Evolutionary conservation across 2,797 vertebrate genomes (phyloP), one percentile per base, ranked within the genome.

Genomic region (Hoplostethus atlanticus): DNA sequence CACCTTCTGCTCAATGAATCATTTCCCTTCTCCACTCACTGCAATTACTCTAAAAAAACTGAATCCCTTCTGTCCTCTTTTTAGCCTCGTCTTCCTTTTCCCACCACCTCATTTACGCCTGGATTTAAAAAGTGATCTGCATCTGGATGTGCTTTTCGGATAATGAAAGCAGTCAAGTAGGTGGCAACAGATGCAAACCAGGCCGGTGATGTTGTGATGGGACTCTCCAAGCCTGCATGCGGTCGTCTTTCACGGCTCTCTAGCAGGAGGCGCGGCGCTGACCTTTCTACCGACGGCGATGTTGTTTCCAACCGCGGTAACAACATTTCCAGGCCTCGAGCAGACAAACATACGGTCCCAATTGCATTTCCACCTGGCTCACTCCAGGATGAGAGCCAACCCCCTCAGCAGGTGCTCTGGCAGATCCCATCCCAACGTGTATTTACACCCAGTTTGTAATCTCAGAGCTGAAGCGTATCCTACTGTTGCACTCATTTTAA

Each of bases 81-180:
- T 34, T 3, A 11, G 25, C 30, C 25, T 34, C 21, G 21, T 44
- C 59, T 52, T 10, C 38, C 40, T 38, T 57, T 25, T 55, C 1
- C 17, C 1, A 4, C 6, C 13, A 36, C 30, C 21, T 1, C 31
- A n/a, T 51, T 30, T 6, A 25, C n/a, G 36, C 34, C 57, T 36
- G 46, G 28, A 64, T 55, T 64, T 28, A 12, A 12, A 77, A 38
- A 46, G 36, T 51, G 40, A 3, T 64, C 21, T 59, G 17, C 10
- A 15, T 68, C 52, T 71, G 17, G 38, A 57, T 71, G 30, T 31
- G 56, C 46, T 64, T 30, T 51, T 36, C 55, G 36, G 40, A 40
- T 21, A 54, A 34, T 28, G 11, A 36, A 28, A n/a, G 21, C 21
- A n/a, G n/a, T n/a, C n/a, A 21, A 21, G 21, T 21, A 21, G 21